These are phyloP conservation scores for Pholis gunnellus DNA, from an alignment of 2,113 vertebrate genomes.

Conservation along the genomic window DNA sequence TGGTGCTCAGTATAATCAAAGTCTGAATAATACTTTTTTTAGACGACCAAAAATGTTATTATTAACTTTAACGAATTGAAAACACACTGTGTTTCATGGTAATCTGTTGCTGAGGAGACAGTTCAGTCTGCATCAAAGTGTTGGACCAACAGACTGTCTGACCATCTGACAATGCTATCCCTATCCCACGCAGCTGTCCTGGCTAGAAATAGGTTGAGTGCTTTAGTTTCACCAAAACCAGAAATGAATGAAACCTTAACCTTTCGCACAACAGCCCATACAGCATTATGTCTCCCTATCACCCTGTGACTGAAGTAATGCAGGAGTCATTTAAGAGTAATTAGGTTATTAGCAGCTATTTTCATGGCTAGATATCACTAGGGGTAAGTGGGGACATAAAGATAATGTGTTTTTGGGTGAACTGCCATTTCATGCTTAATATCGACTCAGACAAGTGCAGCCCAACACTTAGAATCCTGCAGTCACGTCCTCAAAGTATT, in stretches of 20 bases:
- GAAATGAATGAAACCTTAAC: background rate
- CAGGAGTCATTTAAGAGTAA: background rate
- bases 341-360: background rate
- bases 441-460: background rate
- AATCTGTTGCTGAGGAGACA: background rate
- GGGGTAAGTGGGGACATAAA: background rate
- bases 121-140: background rate
- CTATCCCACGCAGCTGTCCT: background rate
- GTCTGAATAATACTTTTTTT: background rate
- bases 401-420: background rate
- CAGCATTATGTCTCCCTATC: background rate
- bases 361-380: background rate
- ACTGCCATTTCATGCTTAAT: background rate
- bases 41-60: background rate
- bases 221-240: background rate
- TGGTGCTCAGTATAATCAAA: background rate
- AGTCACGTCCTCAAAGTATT: background rate
- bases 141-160: too few relatives aligned
- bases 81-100: background rate
- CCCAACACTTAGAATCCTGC: background rate
- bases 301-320: background rate
- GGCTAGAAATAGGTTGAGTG: constrained; percentile 2
- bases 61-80: background rate
- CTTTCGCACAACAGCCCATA: background rate
- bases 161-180: background rate